phyloP scores from a whole-genome alignment of 2,888 invertebrate genomes.

The Drosophila cyrtoloma region DNA sequence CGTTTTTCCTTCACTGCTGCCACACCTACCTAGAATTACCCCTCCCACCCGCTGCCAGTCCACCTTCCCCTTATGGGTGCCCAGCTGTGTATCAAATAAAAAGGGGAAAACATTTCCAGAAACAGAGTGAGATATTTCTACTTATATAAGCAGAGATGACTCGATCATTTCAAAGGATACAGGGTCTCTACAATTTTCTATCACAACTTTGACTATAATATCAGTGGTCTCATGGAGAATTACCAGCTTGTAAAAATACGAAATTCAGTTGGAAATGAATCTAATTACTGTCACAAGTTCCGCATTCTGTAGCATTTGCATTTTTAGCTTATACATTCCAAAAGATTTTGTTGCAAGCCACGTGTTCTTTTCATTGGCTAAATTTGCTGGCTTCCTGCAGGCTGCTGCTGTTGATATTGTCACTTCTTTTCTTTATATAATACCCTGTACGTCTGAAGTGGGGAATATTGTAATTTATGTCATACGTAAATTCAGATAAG shows the following conservation, averaged over 20 bases:
- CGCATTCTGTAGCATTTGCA: background rate
- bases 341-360: conserved; percentile 6
- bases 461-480: background rate
- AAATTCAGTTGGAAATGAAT: background rate
- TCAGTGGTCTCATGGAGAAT: background rate
- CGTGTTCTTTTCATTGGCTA: conserved; percentile 47
- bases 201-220: background rate
- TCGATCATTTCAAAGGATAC: background rate
- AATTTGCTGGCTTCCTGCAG: conserved; percentile 46
- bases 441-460: background rate
- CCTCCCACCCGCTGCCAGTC: background rate
- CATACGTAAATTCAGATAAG: background rate
- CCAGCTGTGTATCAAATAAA: conserved; percentile 5
- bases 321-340: background rate
- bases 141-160: background rate
- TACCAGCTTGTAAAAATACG: no score
- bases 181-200: background rate
- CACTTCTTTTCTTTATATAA: background rate
- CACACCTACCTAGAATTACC: conserved; percentile 4
- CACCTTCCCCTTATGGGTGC: background rate
- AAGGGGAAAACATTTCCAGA: background rate
- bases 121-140: background rate
- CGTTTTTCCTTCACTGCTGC: conserved; percentile 1
- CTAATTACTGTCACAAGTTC: background rate
- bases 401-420: conserved; percentile 15